Conservation (phyloP, 2,113 vertebrate genomes). For the Arizona elegans region DNA sequence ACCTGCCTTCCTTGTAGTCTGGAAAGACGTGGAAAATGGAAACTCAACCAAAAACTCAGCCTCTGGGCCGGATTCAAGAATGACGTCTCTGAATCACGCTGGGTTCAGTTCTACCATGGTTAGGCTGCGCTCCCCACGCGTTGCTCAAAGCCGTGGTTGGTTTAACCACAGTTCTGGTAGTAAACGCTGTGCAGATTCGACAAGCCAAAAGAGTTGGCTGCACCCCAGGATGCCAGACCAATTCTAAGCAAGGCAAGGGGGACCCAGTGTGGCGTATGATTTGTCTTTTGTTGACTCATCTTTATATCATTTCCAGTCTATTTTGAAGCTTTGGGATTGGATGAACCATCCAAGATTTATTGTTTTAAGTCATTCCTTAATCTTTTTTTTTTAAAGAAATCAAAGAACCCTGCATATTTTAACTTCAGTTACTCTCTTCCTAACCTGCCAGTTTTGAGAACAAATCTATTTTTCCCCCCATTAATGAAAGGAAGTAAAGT, state of each 20-base stretch:
- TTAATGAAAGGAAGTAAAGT: conserved; percentile 45
- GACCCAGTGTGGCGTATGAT: background rate
- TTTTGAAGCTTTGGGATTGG: background rate
- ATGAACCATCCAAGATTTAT: conserved; percentile 30
- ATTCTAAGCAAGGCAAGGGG: background rate
- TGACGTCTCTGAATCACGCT: background rate
- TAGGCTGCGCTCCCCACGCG: background rate
- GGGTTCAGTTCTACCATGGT: background rate
- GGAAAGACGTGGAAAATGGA: background rate
- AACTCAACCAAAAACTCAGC: background rate
- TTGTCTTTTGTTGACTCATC: background rate
- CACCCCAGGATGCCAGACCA: background rate
- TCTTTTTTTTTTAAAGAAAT: background rate
- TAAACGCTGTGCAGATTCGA: background rate
- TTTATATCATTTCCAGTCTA: background rate
- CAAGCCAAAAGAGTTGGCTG: background rate
- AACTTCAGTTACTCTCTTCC: conserved; percentile 30
- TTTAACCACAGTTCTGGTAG: background rate
- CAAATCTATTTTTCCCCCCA: background rate
- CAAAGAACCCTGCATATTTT: conserved; percentile 15
- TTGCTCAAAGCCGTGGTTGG: background rate
- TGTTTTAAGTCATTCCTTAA: background rate
- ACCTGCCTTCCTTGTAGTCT: background rate
- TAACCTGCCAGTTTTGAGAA: conserved; percentile 50
- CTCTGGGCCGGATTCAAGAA: background rate